Percentiles rank a stretch among this genome's conserved stretches.
Evolutionary conservation across 2,888 invertebrate species (phyloP).

Genomic region (Pristionchus japonicus): DNA sequence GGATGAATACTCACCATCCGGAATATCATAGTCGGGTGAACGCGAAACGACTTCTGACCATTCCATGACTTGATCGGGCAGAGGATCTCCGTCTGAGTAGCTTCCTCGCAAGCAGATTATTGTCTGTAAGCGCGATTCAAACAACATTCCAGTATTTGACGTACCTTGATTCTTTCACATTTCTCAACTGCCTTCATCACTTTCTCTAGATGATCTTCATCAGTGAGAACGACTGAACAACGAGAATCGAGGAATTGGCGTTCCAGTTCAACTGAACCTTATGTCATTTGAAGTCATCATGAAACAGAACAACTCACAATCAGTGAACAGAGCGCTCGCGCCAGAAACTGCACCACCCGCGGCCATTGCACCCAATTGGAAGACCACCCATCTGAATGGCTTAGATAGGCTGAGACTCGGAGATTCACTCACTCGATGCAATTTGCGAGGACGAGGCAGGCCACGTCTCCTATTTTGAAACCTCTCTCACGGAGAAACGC

Average conservation of each 20-base stretch:
- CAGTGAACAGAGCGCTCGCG: slow-evolving; percentile 66
- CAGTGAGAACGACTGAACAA: slow-evolving; percentile 56
- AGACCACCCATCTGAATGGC: not conserved
- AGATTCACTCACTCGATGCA: slow-evolving; percentile 4
- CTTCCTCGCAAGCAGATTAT: not conserved
- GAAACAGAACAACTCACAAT: slow-evolving; percentile 60
- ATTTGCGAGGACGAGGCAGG: slow-evolving; percentile 27
- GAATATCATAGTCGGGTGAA: not conserved
- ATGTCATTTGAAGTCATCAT: too few species aligned
- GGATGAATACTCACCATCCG: not conserved
- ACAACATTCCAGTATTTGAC: too few species aligned
- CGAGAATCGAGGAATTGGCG: slow-evolving; percentile 59
- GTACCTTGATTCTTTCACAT: not conserved
- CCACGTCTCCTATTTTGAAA: not conserved
- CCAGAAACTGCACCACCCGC: slow-evolving; percentile 60
- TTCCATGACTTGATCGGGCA: not conserved
- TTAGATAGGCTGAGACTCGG: not conserved
- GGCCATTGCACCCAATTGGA: not conserved
- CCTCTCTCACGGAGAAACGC: slow-evolving; percentile 2
- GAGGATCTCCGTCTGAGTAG: not conserved
- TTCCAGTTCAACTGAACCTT: slow-evolving; percentile 60
- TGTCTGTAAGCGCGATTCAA: not conserved
- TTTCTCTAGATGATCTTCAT: slow-evolving; percentile 52
- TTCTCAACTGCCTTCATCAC: slow-evolving; percentile 44
- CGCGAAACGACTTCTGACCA: not conserved